phyloP scores from a whole-genome alignment of 23 tunicate species.

The Trididemnum miniatum region DNA sequence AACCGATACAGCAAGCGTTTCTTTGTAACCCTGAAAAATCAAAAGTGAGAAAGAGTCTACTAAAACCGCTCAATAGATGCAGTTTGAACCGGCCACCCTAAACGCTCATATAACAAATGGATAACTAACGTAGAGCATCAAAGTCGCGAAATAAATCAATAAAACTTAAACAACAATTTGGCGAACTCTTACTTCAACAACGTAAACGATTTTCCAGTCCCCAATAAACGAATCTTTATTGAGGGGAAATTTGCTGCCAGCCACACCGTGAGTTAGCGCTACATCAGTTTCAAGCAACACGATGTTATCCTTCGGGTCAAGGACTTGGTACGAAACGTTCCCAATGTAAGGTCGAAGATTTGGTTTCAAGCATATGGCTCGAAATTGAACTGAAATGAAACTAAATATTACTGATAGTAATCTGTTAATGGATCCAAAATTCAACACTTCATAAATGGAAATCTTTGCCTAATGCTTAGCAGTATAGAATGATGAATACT shows the following conservation, averaged over 20 bases:
- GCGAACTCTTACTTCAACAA: conserved; percentile 13
- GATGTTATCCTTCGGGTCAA: conserved; percentile 74
- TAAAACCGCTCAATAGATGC: too few species aligned
- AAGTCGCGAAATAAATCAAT: too few species aligned
- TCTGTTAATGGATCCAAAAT: not conserved
- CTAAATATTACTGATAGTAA: too few species aligned
- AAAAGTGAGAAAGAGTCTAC: too few species aligned
- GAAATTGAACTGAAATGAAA: conserved; percentile 86
- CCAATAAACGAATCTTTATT: conserved; percentile 54
- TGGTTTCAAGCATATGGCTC: conserved; percentile 63
- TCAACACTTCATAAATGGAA: not conserved
- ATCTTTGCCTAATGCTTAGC: too few species aligned
- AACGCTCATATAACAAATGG: too few species aligned
- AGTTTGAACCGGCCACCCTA: too few species aligned
- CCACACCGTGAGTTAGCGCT: conserved; percentile 61
- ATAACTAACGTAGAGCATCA: too few species aligned
- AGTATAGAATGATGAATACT: too few species aligned
- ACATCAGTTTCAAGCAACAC: conserved; percentile 59
- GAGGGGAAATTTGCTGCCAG: conserved; percentile 66
- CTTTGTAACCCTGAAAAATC: conserved; percentile 49
- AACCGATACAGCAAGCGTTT: conserved; percentile 43
- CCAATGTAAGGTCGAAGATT: conserved; percentile 61
- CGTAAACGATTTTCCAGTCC: conserved; percentile 44
- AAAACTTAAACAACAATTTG: too few species aligned
- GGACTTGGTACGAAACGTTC: conserved; percentile 56